phyloP scores from a whole-genome alignment of 2,888 invertebrate species.

The Limenitis camilla region DNA sequence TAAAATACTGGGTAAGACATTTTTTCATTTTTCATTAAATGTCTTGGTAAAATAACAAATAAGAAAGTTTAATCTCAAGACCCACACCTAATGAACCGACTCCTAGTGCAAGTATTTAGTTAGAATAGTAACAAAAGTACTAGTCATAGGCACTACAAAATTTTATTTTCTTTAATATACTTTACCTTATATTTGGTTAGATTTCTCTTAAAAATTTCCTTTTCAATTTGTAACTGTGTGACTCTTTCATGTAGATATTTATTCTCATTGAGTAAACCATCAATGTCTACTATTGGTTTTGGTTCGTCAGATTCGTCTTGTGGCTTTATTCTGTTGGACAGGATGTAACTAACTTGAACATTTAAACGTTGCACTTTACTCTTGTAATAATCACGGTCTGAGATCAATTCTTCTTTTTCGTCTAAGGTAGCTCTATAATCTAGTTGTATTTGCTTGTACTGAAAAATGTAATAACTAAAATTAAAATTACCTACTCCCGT shows the following conservation, averaged over 20 bases:
- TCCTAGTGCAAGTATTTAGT: too few relatives aligned
- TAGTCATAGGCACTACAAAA: too few relatives aligned
- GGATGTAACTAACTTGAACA: slow-evolving; percentile 81
- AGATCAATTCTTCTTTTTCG: slow-evolving; percentile 88
- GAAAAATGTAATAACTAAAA: slow-evolving; percentile 5
- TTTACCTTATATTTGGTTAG: slow-evolving; percentile 82
- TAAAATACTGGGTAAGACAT: too few relatives aligned
- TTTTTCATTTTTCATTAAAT: too few relatives aligned
- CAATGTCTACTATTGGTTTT: slow-evolving; percentile 81
- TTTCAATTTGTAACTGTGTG: slow-evolving; percentile 85
- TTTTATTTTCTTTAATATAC: neutral
- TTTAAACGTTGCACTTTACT: slow-evolving; percentile 88
- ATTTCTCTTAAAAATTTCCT: slow-evolving; percentile 82
- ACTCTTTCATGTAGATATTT: slow-evolving; percentile 88
- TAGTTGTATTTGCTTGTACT: slow-evolving; percentile 82
- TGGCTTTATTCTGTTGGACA: slow-evolving; percentile 63
- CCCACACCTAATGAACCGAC: too few relatives aligned
- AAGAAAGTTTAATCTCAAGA: too few relatives aligned
- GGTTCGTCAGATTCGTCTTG: slow-evolving; percentile 43
- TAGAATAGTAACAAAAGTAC: too few relatives aligned
- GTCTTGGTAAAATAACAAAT: too few relatives aligned
- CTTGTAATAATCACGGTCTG: slow-evolving; percentile 87
- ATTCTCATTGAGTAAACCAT: slow-evolving; percentile 86
- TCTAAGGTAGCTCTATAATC: slow-evolving; percentile 86
- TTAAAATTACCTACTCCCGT: neutral